Evolutionary conservation across 2,888 invertebrate species (phyloP), one percentile per base, ranked within the genome.

Genomic region (Drosophila austrosaltans): DNA sequence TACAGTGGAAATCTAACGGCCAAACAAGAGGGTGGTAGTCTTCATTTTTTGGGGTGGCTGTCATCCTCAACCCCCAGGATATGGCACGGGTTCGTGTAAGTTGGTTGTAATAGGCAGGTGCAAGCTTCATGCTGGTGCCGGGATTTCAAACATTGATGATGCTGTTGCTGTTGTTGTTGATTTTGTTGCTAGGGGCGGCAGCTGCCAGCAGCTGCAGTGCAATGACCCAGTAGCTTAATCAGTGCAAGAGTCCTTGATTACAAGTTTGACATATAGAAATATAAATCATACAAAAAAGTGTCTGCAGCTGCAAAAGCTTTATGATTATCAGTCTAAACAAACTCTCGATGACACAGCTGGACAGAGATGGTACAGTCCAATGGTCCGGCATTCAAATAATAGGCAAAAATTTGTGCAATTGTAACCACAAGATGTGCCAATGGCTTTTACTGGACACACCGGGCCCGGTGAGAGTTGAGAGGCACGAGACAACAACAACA

Each of bases 71-170:
- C 84, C 84, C 82, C 87, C 84, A 85, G 83, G 79, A 78, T 79
- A 36, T 80, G 87, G 82, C 86, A 82, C 88, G 86, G 70, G 78
- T 69, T 81, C 81, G 72, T 75, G 69, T 66, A 70, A 82, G 81
- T 83, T 86, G 87, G 81, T 88, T 86, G 88, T 82, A 82, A 80
- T 70, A 86, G 88, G 88, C 88, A 86, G 86, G 86, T 86, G 86
- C 87, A 74, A 75, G 48, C 65, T 67, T 67, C 73, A 72, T 73
- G 86, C 79, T 82, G 86, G 86, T 85, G 84, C 66, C 64, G 63
- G 65, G 82, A 80, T 85, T 80, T 10, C 59, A 63, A 57, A 63
- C 67, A 53, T 5, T 54, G 70, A 63, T 79, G 73, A 69, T 66
- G 53, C 59, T 39, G 65, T 20, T 54, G 36, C 44, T 57, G 44